Conservation (phyloP, 2,888 invertebrate species). For the Chalcis sispes region DNA sequence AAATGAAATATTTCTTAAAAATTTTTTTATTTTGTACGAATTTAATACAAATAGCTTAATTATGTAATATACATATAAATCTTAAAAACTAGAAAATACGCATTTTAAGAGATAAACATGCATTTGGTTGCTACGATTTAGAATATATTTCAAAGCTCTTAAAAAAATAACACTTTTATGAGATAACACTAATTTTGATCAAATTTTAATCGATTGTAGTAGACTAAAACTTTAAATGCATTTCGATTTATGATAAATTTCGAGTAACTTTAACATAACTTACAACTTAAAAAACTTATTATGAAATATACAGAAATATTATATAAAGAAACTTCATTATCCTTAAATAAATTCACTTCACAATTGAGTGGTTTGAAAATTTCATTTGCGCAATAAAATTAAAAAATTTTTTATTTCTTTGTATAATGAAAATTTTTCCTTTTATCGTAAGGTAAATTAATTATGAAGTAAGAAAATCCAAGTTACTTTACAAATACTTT, state of each 20-base stretch:
- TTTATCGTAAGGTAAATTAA: background rate
- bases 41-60: conserved; percentile 51
- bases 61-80: conserved; percentile 29
- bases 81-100: conserved; percentile 36
- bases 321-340: conserved; percentile 16
- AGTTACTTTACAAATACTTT: conserved; percentile 3
- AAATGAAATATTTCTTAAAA: background rate
- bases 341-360: conserved; percentile 12
- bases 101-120: conserved; percentile 14
- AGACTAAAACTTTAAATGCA: background rate
- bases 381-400: background rate
- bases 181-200: no score
- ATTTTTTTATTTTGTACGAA: conserved; percentile 48
- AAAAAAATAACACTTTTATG: no score
- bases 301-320: conserved; percentile 32
- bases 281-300: conserved; percentile 17
- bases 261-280: conserved; percentile 14
- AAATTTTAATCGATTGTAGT: background rate
- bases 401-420: background rate
- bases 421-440: background rate
- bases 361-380: background rate
- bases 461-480: background rate
- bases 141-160: background rate
- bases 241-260: conserved; percentile 16
- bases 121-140: conserved; percentile 27